Base-by-base conservation (phyloP, 2,797 vertebrate species). In the Poecilia velifera region DNA sequence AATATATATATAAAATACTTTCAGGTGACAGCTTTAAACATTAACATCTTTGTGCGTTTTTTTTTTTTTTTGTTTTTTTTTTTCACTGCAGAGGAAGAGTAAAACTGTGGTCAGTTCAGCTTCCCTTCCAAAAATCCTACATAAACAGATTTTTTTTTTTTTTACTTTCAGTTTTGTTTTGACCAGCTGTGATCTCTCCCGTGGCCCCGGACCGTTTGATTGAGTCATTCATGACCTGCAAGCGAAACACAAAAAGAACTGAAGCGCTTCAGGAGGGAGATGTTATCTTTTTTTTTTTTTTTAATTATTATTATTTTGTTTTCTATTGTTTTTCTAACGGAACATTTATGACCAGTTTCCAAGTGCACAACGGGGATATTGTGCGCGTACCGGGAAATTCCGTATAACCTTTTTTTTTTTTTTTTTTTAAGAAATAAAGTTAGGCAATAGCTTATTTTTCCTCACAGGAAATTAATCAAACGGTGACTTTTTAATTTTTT, bases 151-250 rank as follows among this genome's bases (percentile, higher is more conserved):
- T 47, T 47, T 46, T 1, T 62, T 16, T n/a, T 31, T 31, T 31
- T 31, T 7, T 36, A n/a, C 73, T 90, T 92, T 91, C 80, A 31
- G 0, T 92, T 91, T 90, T 71, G 3, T 0, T 78, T 3, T 88
- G 76, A 86, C 34, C 1, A n/a, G 6, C 14, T 28, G 2, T 14
- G 25, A 4, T 31, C 0, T 2, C 0, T 8, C 39, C 43, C 34
- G 34, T 22, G 1, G 0, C 1, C 12, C 20, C 6, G 2, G 5
- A 43, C 0, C 0, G 0, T 74, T 74, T 72, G 9, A 43, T 28
- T 45, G 1, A 7, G 46, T 20, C 64, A 55, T 0, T 0, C 47
- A 76, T 64, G 9, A 57, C 41, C 0, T 0, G 4, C 62, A 28
- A 0, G 1, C 22, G n/a, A n/a, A 36, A 2, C n/a, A 70, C 43